phyloP scores from a whole-genome alignment of 2,888 invertebrate species.

The Heliconius erato region DNA sequence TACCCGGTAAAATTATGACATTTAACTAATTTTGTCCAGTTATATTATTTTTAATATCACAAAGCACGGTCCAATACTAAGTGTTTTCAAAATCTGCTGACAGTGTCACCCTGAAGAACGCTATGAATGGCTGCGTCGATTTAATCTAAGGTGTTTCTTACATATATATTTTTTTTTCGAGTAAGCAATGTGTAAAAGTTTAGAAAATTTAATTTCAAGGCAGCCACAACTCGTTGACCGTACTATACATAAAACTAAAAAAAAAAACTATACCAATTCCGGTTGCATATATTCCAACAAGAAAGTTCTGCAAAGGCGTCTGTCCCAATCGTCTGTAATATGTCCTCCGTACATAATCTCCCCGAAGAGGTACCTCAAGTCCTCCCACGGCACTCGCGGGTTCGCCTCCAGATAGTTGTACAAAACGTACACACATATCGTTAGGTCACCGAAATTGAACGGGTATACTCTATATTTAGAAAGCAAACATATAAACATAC shows the following conservation, averaged over 20 bases:
- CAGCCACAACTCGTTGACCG: neutral
- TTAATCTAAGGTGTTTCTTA: too few species aligned
- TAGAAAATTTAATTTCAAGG: too few species aligned
- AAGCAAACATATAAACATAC: neutral
- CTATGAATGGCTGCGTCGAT: too few species aligned
- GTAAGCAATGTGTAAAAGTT: too few species aligned
- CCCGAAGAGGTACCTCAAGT: slow-evolving; percentile 96
- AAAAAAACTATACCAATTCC: slow-evolving; percentile 86
- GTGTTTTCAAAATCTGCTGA: too few species aligned
- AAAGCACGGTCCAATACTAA: too few species aligned
- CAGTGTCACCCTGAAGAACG: too few species aligned
- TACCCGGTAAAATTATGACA: too few species aligned
- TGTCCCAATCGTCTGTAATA: slow-evolving; percentile 98
- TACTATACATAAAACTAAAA: neutral
- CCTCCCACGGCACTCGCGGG: slow-evolving; percentile 96
- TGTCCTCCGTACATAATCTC: slow-evolving; percentile 99
- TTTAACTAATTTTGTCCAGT: too few species aligned
- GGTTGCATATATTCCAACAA: slow-evolving; percentile 95
- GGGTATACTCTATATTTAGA: slow-evolving; percentile 87
- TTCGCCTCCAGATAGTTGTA: slow-evolving; percentile 96
- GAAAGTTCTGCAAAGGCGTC: slow-evolving; percentile 94
- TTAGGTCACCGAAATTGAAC: slow-evolving; percentile 94
- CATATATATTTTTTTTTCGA: too few species aligned
- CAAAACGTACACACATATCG: slow-evolving; percentile 96
- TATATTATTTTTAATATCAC: too few species aligned